These are phyloP conservation scores for Stercorarius parasiticus DNA, from an alignment of 2,113 vertebrate genomes.

Conservation along the genomic window DNA sequence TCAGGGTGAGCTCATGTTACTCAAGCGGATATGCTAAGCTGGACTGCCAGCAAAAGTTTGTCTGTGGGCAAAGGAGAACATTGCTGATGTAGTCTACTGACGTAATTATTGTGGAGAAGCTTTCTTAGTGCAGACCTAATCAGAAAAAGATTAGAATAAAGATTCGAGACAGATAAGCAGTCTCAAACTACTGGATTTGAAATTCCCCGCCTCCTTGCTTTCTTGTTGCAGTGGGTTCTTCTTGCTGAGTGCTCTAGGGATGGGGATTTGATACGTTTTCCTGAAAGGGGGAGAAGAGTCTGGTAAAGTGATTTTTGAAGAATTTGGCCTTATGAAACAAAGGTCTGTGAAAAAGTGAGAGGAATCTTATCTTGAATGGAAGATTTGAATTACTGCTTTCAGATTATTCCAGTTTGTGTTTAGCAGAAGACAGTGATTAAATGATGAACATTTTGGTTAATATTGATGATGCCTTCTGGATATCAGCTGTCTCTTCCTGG, in stretches of 20 bases:
- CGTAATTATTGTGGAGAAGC: background rate
- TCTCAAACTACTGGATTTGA: background rate
- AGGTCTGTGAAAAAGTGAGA: conserved; percentile 19
- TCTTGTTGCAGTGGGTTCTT: background rate
- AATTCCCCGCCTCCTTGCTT: background rate
- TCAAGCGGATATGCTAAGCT: background rate
- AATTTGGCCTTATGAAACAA: background rate
- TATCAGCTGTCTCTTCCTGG: background rate
- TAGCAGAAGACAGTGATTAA: background rate
- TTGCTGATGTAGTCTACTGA: fast-evolving
- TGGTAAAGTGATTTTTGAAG: conserved; percentile 40
- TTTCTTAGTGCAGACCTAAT: background rate
- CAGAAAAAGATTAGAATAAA: background rate
- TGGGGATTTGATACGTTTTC: conserved; percentile 14
- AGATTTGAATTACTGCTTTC: background rate
- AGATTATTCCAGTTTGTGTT: background rate
- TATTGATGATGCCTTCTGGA: background rate
- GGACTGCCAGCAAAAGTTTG: background rate
- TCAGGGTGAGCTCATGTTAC: background rate
- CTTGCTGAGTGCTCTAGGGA: background rate
- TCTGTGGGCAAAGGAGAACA: background rate
- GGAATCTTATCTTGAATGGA: conserved; percentile 8
- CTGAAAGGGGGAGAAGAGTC: conserved; percentile 14
- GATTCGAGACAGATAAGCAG: background rate
- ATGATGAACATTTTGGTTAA: background rate